Percentiles rank a stretch among this genome's conserved stretches.
Evolutionary conservation across 2,888 invertebrate genomes (phyloP).

Genomic region (Lycocerus yunnanus): DNA sequence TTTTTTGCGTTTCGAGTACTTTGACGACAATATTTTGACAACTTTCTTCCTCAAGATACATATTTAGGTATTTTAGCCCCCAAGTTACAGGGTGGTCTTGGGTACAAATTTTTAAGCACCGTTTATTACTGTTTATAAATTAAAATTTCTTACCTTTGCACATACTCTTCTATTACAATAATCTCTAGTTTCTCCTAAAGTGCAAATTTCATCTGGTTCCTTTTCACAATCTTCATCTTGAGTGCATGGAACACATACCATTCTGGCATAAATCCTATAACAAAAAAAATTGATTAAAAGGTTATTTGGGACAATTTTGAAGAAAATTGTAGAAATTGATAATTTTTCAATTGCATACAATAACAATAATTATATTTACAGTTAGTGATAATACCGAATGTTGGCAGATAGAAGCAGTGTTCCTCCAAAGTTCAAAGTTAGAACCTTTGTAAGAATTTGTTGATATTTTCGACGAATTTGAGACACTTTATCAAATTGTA

Average conservation of each 20-base stretch:
- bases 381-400: neutral
- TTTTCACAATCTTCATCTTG: conserved; percentile 46
- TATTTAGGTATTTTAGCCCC: too few relatives aligned
- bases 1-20: too few relatives aligned
- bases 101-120: too few relatives aligned
- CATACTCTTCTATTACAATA: conserved; percentile 49
- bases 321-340: neutral
- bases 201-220: conserved; percentile 44
- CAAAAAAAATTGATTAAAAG: neutral
- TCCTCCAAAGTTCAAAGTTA: conserved; percentile 3
- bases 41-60: too few relatives aligned
- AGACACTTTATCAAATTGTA: neutral
- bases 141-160: conserved; percentile 49
- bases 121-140: neutral
- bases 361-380: neutral
- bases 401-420: neutral
- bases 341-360: neutral
- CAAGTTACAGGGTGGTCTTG: too few relatives aligned
- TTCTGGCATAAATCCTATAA: conserved; percentile 33
- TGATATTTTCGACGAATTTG: neutral
- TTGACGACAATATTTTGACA: neutral
- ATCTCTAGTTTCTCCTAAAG: conserved; percentile 51
- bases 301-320: neutral
- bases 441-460: conserved; percentile 3
- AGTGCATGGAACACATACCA: conserved; percentile 38